These are phyloP conservation scores for Chrysomela aeneicollis DNA, from an alignment of 2,888 invertebrate species.

Conservation along the genomic window DNA sequence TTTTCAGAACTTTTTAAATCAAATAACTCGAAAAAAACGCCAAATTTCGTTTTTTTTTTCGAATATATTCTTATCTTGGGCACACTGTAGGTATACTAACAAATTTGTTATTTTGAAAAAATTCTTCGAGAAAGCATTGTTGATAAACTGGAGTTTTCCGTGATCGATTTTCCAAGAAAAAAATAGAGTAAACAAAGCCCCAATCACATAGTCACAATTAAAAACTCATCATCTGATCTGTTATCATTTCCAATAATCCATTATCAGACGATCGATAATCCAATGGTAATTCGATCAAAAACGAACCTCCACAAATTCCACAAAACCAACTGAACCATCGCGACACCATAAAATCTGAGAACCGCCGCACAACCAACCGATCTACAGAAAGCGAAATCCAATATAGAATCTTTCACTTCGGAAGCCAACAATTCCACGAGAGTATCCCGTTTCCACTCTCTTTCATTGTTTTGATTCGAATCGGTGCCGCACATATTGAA, in stretches of 20 bases:
- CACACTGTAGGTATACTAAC: too few species aligned
- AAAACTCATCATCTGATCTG: not conserved
- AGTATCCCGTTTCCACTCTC: not conserved
- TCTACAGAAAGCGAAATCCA: not conserved
- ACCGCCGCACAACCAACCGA: not conserved
- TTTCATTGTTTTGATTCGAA: constrained; percentile 1
- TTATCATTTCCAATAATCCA: not conserved
- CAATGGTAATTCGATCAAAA: not conserved
- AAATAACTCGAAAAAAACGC: too few species aligned
- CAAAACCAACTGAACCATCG: constrained; percentile 44
- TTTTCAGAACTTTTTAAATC: too few species aligned
- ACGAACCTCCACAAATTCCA: constrained; percentile 47
- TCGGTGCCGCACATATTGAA: constrained; percentile 16
- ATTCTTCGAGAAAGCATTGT: too few species aligned
- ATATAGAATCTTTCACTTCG: not conserved
- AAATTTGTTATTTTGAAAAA: too few species aligned
- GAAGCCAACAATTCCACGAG: not conserved
- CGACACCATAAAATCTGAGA: not conserved
- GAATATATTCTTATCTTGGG: too few species aligned
- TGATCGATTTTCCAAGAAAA: not conserved
- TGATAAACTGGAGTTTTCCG: too few species aligned
- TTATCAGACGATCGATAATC: too few species aligned
- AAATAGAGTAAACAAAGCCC: not conserved
- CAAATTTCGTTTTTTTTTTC: too few species aligned
- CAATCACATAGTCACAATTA: not conserved